These are phyloP conservation scores for Troides oblongomaculatus DNA, from an alignment of 2,888 invertebrate genomes.

Conservation along the genomic window DNA sequence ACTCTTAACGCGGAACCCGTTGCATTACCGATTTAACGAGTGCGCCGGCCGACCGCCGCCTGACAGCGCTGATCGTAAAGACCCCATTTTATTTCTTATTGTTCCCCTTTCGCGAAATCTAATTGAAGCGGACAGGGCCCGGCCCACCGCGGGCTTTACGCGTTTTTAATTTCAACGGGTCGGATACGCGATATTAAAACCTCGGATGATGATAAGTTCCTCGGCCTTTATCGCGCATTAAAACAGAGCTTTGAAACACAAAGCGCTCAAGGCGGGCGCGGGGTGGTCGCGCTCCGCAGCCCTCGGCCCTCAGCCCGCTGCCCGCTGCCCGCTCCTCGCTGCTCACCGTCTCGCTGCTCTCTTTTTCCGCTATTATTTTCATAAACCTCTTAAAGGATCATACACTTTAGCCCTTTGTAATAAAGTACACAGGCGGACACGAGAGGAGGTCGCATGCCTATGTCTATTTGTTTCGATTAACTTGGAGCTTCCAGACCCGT, in stretches of 20 bases:
- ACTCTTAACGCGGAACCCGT: constrained; percentile 65
- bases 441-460: constrained; percentile 35
- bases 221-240: constrained; percentile 67
- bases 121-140: constrained; percentile 68
- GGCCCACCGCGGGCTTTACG: constrained; percentile 66
- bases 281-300: constrained; percentile 27
- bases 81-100: constrained; percentile 78
- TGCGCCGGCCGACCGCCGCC: constrained; percentile 65
- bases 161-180: constrained; percentile 68
- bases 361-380: constrained; percentile 37
- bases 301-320: too few species aligned
- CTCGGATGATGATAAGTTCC: constrained; percentile 56
- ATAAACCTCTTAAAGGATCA: constrained; percentile 33
- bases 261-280: constrained; percentile 9
- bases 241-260: constrained; percentile 44
- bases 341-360: constrained; percentile 22
- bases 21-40: constrained; percentile 74
- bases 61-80: constrained; percentile 74
- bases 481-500: constrained; percentile 37
- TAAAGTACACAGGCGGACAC: constrained; percentile 33
- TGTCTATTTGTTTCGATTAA: constrained; percentile 43
- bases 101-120: constrained; percentile 78
- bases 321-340: constrained; percentile 19
- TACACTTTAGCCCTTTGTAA: constrained; percentile 35
- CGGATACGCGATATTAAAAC: constrained; percentile 51